These are phyloP conservation scores for Lithophane leautieri DNA, from an alignment of 2,888 invertebrate species.

Conservation along the genomic window DNA sequence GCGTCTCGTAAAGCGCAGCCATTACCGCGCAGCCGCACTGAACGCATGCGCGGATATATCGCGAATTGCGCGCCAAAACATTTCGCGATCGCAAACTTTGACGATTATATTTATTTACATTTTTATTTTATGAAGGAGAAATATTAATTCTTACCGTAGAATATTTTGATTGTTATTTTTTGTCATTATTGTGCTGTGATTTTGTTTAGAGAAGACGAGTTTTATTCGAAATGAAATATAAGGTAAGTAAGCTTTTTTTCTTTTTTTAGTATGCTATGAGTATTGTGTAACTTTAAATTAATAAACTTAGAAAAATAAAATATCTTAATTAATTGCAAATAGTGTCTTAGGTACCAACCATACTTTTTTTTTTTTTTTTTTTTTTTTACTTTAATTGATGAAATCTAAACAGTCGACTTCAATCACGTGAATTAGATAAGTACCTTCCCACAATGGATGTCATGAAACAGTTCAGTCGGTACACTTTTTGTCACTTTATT, in stretches of 20 bases:
- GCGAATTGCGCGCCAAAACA: conserved; percentile 75
- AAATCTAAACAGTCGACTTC: background rate
- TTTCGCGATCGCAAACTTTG: conserved; percentile 51
- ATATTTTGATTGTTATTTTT: conserved; percentile 42
- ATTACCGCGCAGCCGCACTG: conserved; percentile 80
- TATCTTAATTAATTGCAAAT: background rate
- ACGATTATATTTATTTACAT: conserved; percentile 45
- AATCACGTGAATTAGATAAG: background rate
- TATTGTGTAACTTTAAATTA: background rate
- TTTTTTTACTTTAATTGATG: background rate
- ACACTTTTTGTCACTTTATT: conserved; percentile 14
- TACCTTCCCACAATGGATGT: background rate
- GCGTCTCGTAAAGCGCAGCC: conserved; percentile 78
- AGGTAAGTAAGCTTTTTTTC: conserved; percentile 76
- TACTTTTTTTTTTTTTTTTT: too few species aligned
- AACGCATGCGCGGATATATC: conserved; percentile 82
- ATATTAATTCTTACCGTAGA: conserved; percentile 31
- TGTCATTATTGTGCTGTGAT: conserved; percentile 65
- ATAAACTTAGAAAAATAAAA: background rate
- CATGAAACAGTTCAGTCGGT: conserved; percentile 1
- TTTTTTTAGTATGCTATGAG: too few species aligned
- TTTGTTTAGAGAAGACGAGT: conserved; percentile 57
- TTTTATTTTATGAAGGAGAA: conserved; percentile 67
- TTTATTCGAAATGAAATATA: conserved; percentile 81
- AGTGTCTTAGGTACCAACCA: background rate